Base-by-base conservation (phyloP, 1,140 invertebrate genomes). In the Euwallacea similis region DNA sequence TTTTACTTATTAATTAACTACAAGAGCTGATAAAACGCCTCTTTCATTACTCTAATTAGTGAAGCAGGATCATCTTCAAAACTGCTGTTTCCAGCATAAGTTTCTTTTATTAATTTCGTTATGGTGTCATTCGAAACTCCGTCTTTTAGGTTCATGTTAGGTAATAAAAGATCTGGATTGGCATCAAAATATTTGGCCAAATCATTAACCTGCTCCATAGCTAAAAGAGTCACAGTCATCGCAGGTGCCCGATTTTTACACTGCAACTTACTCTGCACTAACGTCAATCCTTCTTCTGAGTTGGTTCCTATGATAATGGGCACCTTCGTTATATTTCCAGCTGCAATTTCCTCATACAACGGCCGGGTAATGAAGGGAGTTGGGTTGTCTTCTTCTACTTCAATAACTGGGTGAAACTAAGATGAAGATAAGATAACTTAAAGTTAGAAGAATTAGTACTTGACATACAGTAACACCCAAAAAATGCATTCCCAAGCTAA, bases 221-320 rank as follows among this genome's bases (percentile, higher is more conserved):
- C 21, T 50, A 50, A 50, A 50, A 50, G 9, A 50, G 13, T 50
- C 1, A 50, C 9, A 6, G 9, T 50, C 46, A 50, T 50, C 6
- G 13, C 9, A 1, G 11, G 1, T 10, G 46, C 0, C 46, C 13
- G 1, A 50, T 13, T 11, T 50, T 10, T 11, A 50, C 9, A 1
- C 46, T 13, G 13, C 21, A 33, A 50, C 15, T 58, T 61, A 61
- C 42, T 61, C n/a, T 6, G 7, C 9, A 42, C 10, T 2, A 10
- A 0, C 6, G 21, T 6, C 15, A 61, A 43, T 43, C 8, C n/a
- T 13, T 74, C 73, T 47, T 74, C 69, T 8, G 69, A 71, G 16
- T 43, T 63, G 8, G 66, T 69, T 0, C 73, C 73, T 11, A 74
- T 69, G 7, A 74, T 68, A 4, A 74, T 54, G 7, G 73, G 73